Evolutionary conservation across 2,888 invertebrate genomes (phyloP).

Genomic region (Orthosia incerta): DNA sequence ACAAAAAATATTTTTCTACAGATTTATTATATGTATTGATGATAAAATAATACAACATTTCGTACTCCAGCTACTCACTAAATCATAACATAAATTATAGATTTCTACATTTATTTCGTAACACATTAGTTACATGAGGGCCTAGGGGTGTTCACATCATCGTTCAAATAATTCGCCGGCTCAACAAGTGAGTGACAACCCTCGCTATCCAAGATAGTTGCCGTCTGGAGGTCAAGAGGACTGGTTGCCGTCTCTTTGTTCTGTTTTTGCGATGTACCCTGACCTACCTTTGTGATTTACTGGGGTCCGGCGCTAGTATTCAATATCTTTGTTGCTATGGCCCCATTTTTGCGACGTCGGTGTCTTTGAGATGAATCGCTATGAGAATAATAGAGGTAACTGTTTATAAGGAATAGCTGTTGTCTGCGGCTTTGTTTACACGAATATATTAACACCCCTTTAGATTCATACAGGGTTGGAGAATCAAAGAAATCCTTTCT

Average conservation of each 20-base stretch:
- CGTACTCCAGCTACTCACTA: background rate
- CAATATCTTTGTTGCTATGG: constrained; percentile 57
- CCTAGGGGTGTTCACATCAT: constrained; percentile 8
- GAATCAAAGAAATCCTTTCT: background rate
- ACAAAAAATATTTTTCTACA: no score
- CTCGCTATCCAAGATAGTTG: constrained; percentile 68
- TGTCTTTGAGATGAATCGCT: constrained; percentile 33
- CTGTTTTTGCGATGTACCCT: constrained; percentile 78
- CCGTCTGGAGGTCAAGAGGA: constrained; percentile 81
- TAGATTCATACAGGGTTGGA: background rate
- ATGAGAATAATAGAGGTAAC: constrained; percentile 6
- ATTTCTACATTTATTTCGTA: background rate
- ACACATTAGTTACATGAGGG: background rate
- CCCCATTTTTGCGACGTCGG: constrained; percentile 16
- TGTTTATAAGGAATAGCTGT: constrained; percentile 1
- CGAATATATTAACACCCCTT: background rate
- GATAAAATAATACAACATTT: background rate
- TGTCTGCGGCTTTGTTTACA: background rate
- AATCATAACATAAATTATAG: background rate
- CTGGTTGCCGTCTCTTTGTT: constrained; percentile 79
- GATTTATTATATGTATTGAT: no score
- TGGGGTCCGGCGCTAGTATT: constrained; percentile 63
- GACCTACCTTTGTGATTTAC: constrained; percentile 85
- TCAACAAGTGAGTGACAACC: constrained; percentile 61
- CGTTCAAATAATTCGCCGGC: constrained; percentile 38